phyloP scores from a whole-genome alignment of 1,140 invertebrate genomes.

The Coptotermes formosanus region DNA sequence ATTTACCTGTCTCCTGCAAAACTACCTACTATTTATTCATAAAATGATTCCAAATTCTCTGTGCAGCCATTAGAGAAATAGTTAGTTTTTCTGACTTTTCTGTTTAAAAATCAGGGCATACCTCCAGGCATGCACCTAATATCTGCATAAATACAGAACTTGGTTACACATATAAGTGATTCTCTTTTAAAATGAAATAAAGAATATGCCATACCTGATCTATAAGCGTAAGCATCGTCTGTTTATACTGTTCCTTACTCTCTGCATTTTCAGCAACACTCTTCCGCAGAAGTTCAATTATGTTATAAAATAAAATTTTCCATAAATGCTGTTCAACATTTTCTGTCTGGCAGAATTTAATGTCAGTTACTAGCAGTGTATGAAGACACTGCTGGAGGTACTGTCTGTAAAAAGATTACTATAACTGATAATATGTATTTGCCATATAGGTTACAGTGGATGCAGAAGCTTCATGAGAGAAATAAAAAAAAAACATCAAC shows the following conservation, averaged over 20 bases:
- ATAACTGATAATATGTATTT: neutral
- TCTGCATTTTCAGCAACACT: constrained; percentile 53
- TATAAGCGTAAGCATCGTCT: constrained; percentile 69
- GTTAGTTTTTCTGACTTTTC: too few relatives aligned
- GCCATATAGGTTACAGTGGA: neutral
- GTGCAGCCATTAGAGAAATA: too few relatives aligned
- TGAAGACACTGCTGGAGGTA: constrained; percentile 71
- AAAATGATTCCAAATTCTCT: too few relatives aligned
- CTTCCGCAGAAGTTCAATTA: constrained; percentile 80
- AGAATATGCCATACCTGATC: constrained; percentile 60
- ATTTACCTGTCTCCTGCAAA: too few relatives aligned
- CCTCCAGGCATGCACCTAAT: too few relatives aligned
- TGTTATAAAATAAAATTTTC: constrained; percentile 89
- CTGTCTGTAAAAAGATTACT: constrained; percentile 43
- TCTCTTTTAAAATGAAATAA: neutral
- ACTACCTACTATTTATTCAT: too few relatives aligned
- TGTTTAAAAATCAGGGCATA: too few relatives aligned
- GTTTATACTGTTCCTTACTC: constrained; percentile 61
- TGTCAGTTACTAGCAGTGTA: constrained; percentile 72
- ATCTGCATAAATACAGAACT: too few relatives aligned
- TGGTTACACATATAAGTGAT: too few relatives aligned
- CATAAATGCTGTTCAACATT: constrained; percentile 89
- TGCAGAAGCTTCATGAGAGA: neutral
- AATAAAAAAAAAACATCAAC: too few relatives aligned
- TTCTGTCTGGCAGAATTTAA: constrained; percentile 84